Evolutionary conservation across 37 sponge, comb jelly and placozoan genomes (phyloP).

Genomic region (Corticium candelabrum): DNA sequence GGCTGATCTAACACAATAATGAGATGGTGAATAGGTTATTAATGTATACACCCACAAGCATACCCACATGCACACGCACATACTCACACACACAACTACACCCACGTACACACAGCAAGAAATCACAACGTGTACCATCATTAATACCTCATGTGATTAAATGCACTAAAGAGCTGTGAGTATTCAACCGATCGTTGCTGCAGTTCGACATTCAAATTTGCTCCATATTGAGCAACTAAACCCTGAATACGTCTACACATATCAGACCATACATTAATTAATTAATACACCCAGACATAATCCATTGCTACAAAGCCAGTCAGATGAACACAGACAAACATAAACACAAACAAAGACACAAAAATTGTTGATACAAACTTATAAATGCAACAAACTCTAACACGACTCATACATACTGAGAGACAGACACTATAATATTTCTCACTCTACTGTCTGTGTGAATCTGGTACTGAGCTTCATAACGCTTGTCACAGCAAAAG

Average conservation of each 20-base stretch:
- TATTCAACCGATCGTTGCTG: conserved; percentile 94
- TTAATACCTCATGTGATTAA: conserved; percentile 61
- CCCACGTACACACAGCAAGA: too few relatives aligned
- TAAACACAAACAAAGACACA: too few relatives aligned
- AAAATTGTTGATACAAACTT: background rate
- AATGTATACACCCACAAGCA: too few relatives aligned
- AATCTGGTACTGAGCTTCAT: conserved; percentile 85
- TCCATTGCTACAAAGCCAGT: too few relatives aligned
- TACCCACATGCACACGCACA: background rate
- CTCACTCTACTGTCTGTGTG: conserved; percentile 7
- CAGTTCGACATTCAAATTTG: conserved; percentile 70
- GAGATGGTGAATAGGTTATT: background rate
- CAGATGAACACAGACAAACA: too few relatives aligned
- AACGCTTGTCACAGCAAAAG: conserved; percentile 72
- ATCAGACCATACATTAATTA: too few relatives aligned
- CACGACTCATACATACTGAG: background rate
- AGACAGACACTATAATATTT: background rate
- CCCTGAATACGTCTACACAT: conserved; percentile 48
- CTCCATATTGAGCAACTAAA: conserved; percentile 42
- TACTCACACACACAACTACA: background rate
- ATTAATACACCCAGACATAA: too few relatives aligned
- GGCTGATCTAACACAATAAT: conserved; percentile 30
- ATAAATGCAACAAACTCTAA: too few relatives aligned
- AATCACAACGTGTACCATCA: too few relatives aligned
- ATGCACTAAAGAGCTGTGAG: conserved; percentile 54